Base-by-base conservation (phyloP, 2,113 vertebrate genomes). In the Isichthys henryi region DNA sequence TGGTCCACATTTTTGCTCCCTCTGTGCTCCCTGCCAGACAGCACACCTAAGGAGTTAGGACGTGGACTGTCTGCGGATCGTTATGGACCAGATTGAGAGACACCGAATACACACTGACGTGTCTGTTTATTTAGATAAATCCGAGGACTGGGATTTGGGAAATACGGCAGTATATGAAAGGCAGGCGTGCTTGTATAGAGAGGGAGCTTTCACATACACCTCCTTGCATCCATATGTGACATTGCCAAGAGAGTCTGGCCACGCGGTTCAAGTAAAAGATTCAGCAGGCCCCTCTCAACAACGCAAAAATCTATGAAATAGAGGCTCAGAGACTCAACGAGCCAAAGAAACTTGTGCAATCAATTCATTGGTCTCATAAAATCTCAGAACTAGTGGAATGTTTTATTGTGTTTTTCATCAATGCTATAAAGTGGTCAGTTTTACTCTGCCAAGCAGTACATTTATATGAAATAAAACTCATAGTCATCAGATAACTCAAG, bases 401-500 rank as follows among this genome's bases (percentile, higher is more conserved):
- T 48, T 49, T 48, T 13, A 86, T 86, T 80, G 70, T 77, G 83
- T 86, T 31, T 86, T 23, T 86, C 83, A 80, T 80, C 74, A 80
- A 1, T 49, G n/a, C 83, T 49, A 50, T 48, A 86, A 86, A 48
- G n/a, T 86, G 13, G 74, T 49, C 23, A 15, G 31, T 86, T 86
- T n/a, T 49, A 8, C 50, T 27, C 23, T 48, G 83, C 46, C 83
- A 15, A 27, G 83, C 48, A 48, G 15, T 48, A 49, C 48, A 86
- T 86, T 86, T 48, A 48, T 21, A 50, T 27, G 23, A 27, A 31
- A 86, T 80, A 86, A 48, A 48, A 48, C 7, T 11, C 6, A 50
- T 49, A 48, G 48, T 27, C 83, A 27, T 50, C 83, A 27, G 83
- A 48, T 13, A 86, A 27, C n/a, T 48, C 50, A 86, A 48, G 48